Percentiles rank a stretch among this genome's conserved stretches.
Conservation (phyloP, 2,888 invertebrate genomes). For the Drosophila setosimentum region DNA sequence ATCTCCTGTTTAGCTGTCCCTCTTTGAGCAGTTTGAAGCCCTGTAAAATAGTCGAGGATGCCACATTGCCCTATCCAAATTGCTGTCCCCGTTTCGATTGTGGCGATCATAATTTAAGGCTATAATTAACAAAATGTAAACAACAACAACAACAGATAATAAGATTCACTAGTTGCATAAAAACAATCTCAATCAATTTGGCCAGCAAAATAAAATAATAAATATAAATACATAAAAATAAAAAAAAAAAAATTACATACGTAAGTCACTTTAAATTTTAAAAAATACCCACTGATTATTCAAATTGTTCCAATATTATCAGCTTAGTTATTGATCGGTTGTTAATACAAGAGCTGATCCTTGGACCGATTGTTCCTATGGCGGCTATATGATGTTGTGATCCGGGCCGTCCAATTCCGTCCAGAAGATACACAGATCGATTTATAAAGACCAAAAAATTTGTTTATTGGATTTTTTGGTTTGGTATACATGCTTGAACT, state of each 20-base stretch:
- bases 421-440: background rate
- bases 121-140: background rate
- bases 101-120: background rate
- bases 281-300: background rate
- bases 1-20: conserved; percentile 52
- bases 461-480: conserved; percentile 60
- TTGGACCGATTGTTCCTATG: too few relatives aligned
- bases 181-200: background rate
- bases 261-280: background rate
- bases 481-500: conserved; percentile 75
- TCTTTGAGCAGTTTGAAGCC: conserved; percentile 20
- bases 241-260: background rate
- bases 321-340: too few relatives aligned
- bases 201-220: background rate
- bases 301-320: too few relatives aligned
- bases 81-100: conserved; percentile 33
- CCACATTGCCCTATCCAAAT: conserved; percentile 62
- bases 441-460: conserved; percentile 40
- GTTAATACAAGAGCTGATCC: too few relatives aligned
- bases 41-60: conserved; percentile 61
- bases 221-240: background rate
- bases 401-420: background rate
- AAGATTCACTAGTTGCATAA: background rate
- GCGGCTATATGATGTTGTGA: background rate
- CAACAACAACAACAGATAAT: background rate